Conservation (phyloP, 2,888 invertebrate species). For the Zygothrica quintamaculata region DNA sequence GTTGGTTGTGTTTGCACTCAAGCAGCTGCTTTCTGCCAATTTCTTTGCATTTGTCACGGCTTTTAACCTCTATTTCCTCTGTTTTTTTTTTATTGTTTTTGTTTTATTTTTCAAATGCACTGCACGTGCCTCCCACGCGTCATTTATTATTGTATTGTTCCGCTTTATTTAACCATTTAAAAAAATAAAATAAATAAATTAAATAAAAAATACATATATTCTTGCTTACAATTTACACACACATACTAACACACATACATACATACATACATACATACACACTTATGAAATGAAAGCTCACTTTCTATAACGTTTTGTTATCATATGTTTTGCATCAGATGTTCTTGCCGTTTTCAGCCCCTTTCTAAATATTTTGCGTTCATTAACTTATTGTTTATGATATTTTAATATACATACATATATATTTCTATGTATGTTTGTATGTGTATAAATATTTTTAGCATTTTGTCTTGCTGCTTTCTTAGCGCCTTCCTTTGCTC, state of each 20-base stretch:
- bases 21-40: conserved; percentile 22
- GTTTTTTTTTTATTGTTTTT: too few relatives aligned
- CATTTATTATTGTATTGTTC: conserved; percentile 28
- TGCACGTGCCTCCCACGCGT: conserved; percentile 56
- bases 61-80: too few relatives aligned
- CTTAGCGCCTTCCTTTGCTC: conserved; percentile 16
- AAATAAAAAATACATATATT: too few relatives aligned
- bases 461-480: conserved; percentile 15
- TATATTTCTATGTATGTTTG: too few relatives aligned
- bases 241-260: too few relatives aligned
- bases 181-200: too few relatives aligned
- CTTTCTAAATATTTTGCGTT: conserved; percentile 57
- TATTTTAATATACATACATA: conserved; percentile 8
- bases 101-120: conserved; percentile 51
- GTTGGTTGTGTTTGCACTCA: too few relatives aligned
- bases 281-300: conserved; percentile 4
- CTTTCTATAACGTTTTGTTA: conserved; percentile 37
- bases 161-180: conserved; percentile 23
- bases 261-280: conserved; percentile 8
- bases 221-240: too few relatives aligned
- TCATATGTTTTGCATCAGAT: conserved; percentile 69
- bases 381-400: conserved; percentile 50
- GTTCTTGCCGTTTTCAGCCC: conserved; percentile 41
- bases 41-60: conserved; percentile 51
- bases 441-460: conserved; percentile 27